phyloP scores from a whole-genome alignment of 2,797 vertebrate genomes.

The Vipera ursinii region DNA sequence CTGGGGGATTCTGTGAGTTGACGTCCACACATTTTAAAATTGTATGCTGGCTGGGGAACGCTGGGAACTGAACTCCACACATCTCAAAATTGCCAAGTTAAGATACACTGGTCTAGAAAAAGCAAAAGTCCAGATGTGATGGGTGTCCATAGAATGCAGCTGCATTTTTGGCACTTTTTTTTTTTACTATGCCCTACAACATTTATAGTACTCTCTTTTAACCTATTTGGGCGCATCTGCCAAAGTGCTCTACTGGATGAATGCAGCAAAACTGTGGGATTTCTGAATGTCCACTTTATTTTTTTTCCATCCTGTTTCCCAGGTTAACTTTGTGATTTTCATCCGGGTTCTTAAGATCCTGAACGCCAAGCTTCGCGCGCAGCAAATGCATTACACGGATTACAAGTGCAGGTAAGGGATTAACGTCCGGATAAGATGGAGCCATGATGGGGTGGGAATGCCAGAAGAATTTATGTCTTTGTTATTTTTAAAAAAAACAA shows the following conservation, averaged over 20 bases:
- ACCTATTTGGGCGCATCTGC: not conserved
- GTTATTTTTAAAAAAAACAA: not conserved
- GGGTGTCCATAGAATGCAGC: not conserved
- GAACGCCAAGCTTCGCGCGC: slow-evolving; percentile 88
- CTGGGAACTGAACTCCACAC: not conserved
- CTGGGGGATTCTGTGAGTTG: not conserved
- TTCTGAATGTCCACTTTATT: not conserved
- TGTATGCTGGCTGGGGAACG: not conserved
- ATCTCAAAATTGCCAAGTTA: not conserved
- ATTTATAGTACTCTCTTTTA: not conserved
- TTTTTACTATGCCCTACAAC: not conserved
- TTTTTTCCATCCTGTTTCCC: slow-evolving; percentile 19
- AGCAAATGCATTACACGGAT: slow-evolving; percentile 91
- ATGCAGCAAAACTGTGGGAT: not conserved
- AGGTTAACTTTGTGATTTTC: slow-evolving; percentile 97
- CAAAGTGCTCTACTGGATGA: not conserved
- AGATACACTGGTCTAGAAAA: not conserved
- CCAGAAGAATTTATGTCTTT: not conserved
- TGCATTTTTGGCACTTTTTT: not conserved
- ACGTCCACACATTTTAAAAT: not conserved
- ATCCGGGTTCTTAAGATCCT: slow-evolving; percentile 88
- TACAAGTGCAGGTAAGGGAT: slow-evolving; percentile 89
- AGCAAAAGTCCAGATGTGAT: not conserved
- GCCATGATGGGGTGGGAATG: not conserved
- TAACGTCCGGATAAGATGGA: not conserved